Evolutionary conservation across 2,888 invertebrate genomes (phyloP).

Genomic region (Ophioninae sp.): DNA sequence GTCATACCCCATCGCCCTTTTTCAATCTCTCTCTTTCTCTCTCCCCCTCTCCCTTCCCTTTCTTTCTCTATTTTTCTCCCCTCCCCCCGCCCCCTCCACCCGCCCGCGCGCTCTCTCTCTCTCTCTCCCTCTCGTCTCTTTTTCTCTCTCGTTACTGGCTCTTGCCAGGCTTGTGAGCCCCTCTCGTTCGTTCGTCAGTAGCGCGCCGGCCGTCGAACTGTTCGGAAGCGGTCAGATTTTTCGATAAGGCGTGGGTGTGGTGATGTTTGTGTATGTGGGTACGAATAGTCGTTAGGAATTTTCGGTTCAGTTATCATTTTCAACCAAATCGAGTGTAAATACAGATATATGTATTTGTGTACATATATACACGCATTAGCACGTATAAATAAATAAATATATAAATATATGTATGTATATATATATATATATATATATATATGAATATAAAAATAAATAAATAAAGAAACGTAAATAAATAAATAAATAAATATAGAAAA

Average conservation of each 20-base stretch:
- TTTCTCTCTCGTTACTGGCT: too few species aligned
- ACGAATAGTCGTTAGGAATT: not conserved
- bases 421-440: too few species aligned
- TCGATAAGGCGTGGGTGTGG: slow-evolving; percentile 17
- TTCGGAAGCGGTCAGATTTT: slow-evolving; percentile 64
- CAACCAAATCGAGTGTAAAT: not conserved
- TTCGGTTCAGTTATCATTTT: not conserved
- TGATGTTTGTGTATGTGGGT: slow-evolving; percentile 15
- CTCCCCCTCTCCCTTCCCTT: too few species aligned
- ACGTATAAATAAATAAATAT: too few species aligned
- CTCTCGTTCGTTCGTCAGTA: slow-evolving; percentile 71
- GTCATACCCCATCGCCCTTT: slow-evolving; percentile 64
- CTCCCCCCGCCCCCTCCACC: not conserved
- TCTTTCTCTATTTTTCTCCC: not conserved
- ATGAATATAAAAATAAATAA: too few species aligned
- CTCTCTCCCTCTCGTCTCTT: not conserved
- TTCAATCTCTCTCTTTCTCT: not conserved
- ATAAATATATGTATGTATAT: too few species aligned
- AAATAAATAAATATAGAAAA: too few species aligned
- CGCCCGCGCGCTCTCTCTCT: not conserved
- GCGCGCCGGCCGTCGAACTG: slow-evolving; percentile 76
- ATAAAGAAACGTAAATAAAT: too few species aligned
- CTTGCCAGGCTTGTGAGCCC: slow-evolving; percentile 69
- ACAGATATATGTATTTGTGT: not conserved
- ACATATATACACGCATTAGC: too few species aligned